Evolutionary conservation across 2,888 invertebrate genomes (phyloP), one percentile per base, ranked within the genome.

Genomic region (Endomychus coccineus): DNA sequence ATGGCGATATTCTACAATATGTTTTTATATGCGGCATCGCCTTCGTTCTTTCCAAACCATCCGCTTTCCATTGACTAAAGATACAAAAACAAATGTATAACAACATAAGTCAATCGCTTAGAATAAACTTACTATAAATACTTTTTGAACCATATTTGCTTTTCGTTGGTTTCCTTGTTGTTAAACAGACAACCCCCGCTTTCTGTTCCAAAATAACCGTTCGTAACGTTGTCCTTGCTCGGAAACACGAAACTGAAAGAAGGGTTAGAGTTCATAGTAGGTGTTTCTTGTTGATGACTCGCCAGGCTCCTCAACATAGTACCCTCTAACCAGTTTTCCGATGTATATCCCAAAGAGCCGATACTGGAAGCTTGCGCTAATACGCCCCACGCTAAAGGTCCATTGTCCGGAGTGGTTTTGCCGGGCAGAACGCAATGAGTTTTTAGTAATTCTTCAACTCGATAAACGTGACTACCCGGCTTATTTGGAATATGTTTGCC

Each of bases 21-120:
- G 83, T 79, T 64, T 98, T 98, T 22, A 96, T 89, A 58, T 98
- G 97, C 0, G 98, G 98, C 79, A 92, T 87, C 0, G 94, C 92
- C 36, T 74, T 66, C 29, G 81, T 77, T n/a, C 97, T 72, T 9
- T 73, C 65, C 0, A 77, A 73, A 0, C 67, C 61, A 2, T 76
- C 76, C 0, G 88, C 80, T 53, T 77, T 80, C 97, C 97, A 97
- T 51, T 86, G 82, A 57, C 88, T 88, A 34, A 64, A 63, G 59
- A 56, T 43, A 40, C n/a, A n/a, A n/a, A n/a, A n/a, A n/a, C n/a
- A n/a, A n/a, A n/a, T n/a, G n/a, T n/a, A n/a, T n/a, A n/a, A n/a
- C n/a, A n/a, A n/a, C n/a, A n/a, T n/a, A n/a, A n/a, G n/a, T n/a
- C n/a, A n/a, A n/a, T n/a, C n/a, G n/a, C n/a, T n/a, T n/a, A n/a